Evolutionary conservation across 2,113 vertebrate genomes (phyloP).

Genomic region (Callipepla californica): DNA sequence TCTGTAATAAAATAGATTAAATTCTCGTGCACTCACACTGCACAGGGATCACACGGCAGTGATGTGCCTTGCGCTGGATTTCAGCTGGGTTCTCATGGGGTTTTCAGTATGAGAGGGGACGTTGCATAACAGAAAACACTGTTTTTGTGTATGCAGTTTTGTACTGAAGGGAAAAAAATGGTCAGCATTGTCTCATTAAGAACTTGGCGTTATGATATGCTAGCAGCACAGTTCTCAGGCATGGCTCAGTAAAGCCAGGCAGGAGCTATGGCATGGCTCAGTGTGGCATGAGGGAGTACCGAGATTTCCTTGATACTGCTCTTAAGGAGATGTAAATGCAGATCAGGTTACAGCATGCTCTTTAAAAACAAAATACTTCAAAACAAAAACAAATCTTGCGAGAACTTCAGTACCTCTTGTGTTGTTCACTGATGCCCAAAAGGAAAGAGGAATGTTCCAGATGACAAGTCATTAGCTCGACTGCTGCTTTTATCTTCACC

Average conservation of each 20-base stretch:
- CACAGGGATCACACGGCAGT: background rate
- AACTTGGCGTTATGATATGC: background rate
- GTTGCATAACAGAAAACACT: background rate
- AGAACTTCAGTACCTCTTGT: background rate
- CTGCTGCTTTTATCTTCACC: constrained; percentile 41
- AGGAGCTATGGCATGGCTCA: background rate
- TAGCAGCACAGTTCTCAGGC: background rate
- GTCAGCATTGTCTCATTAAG: background rate
- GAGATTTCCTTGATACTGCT: constrained; percentile 31
- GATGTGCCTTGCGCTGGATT: background rate
- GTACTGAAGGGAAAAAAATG: background rate
- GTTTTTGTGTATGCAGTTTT: background rate
- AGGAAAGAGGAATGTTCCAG: constrained; percentile 32
- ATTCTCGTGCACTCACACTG: background rate
- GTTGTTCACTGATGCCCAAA: constrained; percentile 20
- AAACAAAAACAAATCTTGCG: constrained; percentile 28
- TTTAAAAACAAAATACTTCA: constrained; percentile 37
- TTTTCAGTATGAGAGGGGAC: background rate
- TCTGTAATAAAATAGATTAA: background rate
- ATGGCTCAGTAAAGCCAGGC: background rate
- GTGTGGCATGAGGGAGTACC: background rate
- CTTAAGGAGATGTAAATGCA: constrained; percentile 49
- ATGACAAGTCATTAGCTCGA: constrained; percentile 20
- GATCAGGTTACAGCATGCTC: background rate
- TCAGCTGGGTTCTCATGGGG: background rate